Percentiles rank a stretch among this genome's conserved stretches.
These are phyloP conservation scores for Sceliomorpha sp. DNA, from an alignment of 2,888 invertebrate genomes.

Conservation along the genomic window DNA sequence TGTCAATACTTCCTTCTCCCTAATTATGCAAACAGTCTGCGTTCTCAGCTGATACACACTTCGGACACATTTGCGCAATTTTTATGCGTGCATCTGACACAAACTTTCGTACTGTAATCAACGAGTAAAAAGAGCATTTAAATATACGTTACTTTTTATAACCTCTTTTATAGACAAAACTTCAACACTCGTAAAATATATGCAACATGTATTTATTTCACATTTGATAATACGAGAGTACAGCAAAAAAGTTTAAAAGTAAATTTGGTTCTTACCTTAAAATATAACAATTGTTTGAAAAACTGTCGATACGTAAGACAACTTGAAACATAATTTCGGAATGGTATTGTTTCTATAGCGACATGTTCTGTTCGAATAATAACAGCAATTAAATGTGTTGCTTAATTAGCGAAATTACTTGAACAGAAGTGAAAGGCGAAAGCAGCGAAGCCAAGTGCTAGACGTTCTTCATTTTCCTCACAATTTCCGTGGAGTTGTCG, in stretches of 20 bases:
- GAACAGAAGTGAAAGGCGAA: constrained; percentile 14
- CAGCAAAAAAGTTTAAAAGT: constrained; percentile 14
- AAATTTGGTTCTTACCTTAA: constrained; percentile 15
- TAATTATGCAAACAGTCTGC: constrained; percentile 40
- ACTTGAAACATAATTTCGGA: constrained; percentile 18
- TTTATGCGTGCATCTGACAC: no score
- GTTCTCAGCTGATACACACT: constrained; percentile 12
- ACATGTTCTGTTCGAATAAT: constrained; percentile 9
- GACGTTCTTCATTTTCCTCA: constrained; percentile 57
- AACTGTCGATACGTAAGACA: constrained; percentile 3
- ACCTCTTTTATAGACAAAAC: no score
- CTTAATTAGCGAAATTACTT: constrained; percentile 16
- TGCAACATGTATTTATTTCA: no score
- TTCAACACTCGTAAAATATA: no score
- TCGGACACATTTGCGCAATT: no score
- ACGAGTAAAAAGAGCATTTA: no score
- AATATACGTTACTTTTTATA: no score
- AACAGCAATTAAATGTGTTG: constrained; percentile 22
- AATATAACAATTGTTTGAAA: constrained; percentile 16
- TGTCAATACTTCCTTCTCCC: constrained; percentile 35
- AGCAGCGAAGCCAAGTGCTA: constrained; percentile 8
- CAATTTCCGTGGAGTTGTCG: constrained; percentile 57
- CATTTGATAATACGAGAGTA: constrained; percentile 17
- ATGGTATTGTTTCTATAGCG: constrained; percentile 8
- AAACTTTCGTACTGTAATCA: no score